phyloP scores from a whole-genome alignment of 2,797 vertebrate species.

The Alcedo atthis region DNA sequence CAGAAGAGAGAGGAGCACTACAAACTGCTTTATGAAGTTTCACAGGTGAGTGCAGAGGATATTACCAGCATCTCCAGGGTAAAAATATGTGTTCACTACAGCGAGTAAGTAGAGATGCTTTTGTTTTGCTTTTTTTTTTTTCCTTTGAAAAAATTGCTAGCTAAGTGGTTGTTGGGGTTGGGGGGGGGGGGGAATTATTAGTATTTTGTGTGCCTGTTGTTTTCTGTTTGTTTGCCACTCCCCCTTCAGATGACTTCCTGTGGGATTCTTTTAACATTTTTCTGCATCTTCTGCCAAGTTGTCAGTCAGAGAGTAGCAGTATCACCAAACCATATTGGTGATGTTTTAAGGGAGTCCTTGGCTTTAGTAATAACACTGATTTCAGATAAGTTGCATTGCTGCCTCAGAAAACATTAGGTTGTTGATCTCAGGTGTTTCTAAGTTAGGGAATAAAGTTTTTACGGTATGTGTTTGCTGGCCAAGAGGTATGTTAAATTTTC shows the following conservation, averaged over 20 bases:
- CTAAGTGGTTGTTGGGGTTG: constrained; percentile 12
- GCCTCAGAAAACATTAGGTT: constrained; percentile 47
- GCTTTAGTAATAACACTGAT: constrained; percentile 64
- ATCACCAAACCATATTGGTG: constrained; percentile 38
- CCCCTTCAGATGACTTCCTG: constrained; percentile 81
- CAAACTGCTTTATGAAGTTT: constrained; percentile 99
- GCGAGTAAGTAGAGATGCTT: constrained; percentile 55
- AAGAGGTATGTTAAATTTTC: constrained; percentile 48
- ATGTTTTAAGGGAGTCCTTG: constrained; percentile 65
- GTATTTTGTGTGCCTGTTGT: constrained; percentile 69
- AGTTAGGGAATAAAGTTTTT: constrained; percentile 75
- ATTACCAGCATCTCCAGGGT: constrained; percentile 31
- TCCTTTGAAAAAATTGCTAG: constrained; percentile 44
- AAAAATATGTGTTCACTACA: constrained; percentile 59
- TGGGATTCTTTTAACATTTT: constrained; percentile 80
- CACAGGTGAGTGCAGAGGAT: constrained; percentile 90
- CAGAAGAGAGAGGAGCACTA: constrained; percentile 99
- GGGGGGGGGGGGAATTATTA: constrained; percentile 48
- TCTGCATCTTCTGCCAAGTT: constrained; percentile 77
- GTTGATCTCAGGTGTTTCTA: constrained; percentile 61
- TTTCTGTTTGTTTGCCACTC: constrained; percentile 74
- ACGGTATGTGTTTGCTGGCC: constrained; percentile 48
- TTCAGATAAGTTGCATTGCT: constrained; percentile 62
- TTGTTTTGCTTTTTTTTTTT: constrained; percentile 44
- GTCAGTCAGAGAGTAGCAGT: constrained; percentile 71